Evolutionary conservation across 2,797 vertebrate genomes (phyloP), one percentile per base, ranked within the genome.

Genomic region (Anabacerthia variegaticeps): DNA sequence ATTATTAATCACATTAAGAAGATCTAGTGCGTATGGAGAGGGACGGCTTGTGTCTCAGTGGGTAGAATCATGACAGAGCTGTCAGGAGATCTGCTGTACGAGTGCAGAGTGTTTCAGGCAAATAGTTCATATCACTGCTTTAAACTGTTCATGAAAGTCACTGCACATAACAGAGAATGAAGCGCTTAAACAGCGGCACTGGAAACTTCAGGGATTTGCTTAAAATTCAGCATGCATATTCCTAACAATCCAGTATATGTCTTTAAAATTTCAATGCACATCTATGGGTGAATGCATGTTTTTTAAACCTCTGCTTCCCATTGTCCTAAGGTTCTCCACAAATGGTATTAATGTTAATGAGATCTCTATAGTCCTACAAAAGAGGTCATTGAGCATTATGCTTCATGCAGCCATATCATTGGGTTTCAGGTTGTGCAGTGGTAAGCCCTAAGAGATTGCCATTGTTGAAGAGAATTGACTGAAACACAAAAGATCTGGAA

Each of bases 291-390:
- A 94, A 93, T 85, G 88, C 62, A 95, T 89, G 85, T 92, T 88
- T 92, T 92, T 96, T 96, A 97, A 96, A 95, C 59, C 87, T 71
- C 77, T 85, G 66, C 75, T 95, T 97, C 93, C 62, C 84, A 92
- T 62, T 96, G 81, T 95, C 83, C 90, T 95, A 90, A 81, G 88
- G 93, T 95, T 93, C 52, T 92, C 78, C 89, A 95, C 75, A 88
- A 95, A 75, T 88, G 91, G 88, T 92, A 91, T 94, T 94, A 96
- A 96, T 96, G 95, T 95, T 96, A 97, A 97, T 94, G 96, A 95
- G 93, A 95, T 96, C 94, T 95, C 96, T 95, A 93, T 77, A 96
- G 95, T 96, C 95, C 82, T 92, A 93, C 92, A 85, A 88, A 96
- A 94, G 89, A 96, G 89, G 91, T 96, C 95, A 92, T 93, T 95